A percentile compares a stretch with the other conserved stretches of the same genome.
Conservation (phyloP, 1,140 invertebrate species). For the Caenorhabditis briggsae region DNA sequence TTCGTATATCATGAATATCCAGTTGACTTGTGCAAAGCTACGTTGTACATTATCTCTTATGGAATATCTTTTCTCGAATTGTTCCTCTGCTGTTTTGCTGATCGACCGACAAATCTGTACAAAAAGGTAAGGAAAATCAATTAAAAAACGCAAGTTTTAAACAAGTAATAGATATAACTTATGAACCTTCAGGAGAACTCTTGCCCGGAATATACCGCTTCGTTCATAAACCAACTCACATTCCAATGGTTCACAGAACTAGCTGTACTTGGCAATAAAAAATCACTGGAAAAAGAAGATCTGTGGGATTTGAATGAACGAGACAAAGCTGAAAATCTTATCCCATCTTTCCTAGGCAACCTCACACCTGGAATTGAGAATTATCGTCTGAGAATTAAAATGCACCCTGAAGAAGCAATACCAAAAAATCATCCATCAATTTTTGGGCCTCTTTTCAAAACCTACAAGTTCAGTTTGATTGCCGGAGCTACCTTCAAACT, state of each 20-base stretch:
- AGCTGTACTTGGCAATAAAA: slow-evolving; percentile 67
- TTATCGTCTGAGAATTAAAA: background rate
- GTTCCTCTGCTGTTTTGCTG: slow-evolving; percentile 55
- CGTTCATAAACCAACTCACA: slow-evolving; percentile 66
- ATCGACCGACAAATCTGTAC: slow-evolving; percentile 11
- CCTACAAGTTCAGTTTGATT: slow-evolving; percentile 60
- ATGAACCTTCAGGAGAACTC: slow-evolving; percentile 82
- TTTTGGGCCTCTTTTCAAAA: background rate
- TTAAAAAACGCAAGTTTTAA: background rate
- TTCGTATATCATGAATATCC: background rate
- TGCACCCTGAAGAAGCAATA: background rate
- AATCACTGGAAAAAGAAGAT: slow-evolving; percentile 85
- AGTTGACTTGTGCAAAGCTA: background rate
- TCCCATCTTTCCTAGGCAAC: background rate
- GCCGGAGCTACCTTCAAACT: slow-evolving; percentile 69
- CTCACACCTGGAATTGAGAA: background rate
- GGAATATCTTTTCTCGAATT: background rate
- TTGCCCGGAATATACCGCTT: slow-evolving; percentile 80
- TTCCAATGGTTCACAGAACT: slow-evolving; percentile 76
- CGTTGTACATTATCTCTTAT: slow-evolving; percentile 85
- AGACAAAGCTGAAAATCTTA: slow-evolving; percentile 86
- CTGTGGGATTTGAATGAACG: slow-evolving; percentile 90
- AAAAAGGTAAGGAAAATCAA: slow-evolving; percentile 50
- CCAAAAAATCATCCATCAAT: slow-evolving; percentile 26
- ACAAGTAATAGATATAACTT: background rate